Evolutionary conservation across 2,888 invertebrate genomes (phyloP).

Genomic region (Eremobia ochroleuca): DNA sequence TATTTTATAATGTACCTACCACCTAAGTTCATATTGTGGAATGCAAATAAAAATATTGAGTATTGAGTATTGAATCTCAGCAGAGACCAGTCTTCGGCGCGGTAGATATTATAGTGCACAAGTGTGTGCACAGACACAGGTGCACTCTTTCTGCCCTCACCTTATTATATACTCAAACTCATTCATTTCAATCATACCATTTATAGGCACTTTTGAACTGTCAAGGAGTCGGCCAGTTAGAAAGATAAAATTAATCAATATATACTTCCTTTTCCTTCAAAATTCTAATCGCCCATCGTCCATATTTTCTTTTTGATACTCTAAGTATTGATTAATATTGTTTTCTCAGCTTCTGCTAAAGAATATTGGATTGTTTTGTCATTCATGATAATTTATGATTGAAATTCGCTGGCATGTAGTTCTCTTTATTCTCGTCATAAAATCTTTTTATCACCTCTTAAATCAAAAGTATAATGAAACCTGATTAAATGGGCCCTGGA

Average conservation of each 20-base stretch:
- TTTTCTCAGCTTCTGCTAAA: background rate
- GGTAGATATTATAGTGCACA: too few relatives aligned
- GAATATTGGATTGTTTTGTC: background rate
- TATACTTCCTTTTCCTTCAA: background rate
- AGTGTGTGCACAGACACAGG: too few relatives aligned
- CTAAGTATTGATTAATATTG: background rate
- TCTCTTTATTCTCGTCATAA: background rate
- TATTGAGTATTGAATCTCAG: too few relatives aligned
- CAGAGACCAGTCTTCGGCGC: too few relatives aligned
- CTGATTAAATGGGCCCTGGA: too few relatives aligned
- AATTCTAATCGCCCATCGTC: too few relatives aligned
- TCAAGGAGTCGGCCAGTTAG: background rate
- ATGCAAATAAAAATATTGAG: too few relatives aligned
- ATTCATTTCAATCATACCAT: background rate
- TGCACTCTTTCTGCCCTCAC: too few relatives aligned
- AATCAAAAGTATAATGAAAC: too few relatives aligned
- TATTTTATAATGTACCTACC: too few relatives aligned
- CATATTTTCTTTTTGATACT: background rate
- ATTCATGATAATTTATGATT: slow-evolving; percentile 11
- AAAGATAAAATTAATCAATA: background rate
- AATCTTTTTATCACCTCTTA: slow-evolving; percentile 15
- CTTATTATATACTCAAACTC: background rate
- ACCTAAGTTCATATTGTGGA: too few relatives aligned
- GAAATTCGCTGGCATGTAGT: too few relatives aligned
- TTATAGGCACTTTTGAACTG: background rate